Evolutionary conservation across 2,797 vertebrate species (phyloP).

Genomic region (Sebastes taczanowskii): DNA sequence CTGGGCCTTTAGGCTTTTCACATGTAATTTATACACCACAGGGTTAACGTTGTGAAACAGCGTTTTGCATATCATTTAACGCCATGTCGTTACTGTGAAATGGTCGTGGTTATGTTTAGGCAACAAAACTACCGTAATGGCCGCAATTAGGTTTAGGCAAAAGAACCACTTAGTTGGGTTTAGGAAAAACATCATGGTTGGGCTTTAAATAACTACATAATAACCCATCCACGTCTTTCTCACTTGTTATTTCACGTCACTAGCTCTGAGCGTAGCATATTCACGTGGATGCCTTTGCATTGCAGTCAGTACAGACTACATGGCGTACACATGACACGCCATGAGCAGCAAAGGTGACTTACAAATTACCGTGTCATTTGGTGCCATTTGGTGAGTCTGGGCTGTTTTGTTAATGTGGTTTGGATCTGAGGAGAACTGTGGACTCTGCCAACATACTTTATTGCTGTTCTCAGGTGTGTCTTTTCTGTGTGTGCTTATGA

Average conservation of each 20-base stretch:
- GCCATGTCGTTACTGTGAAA: neutral
- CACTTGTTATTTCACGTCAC: no score
- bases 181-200: neutral
- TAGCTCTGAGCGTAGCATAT: no score
- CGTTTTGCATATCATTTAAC: no score
- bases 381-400: neutral
- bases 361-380: neutral
- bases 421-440: neutral
- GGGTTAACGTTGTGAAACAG: neutral
- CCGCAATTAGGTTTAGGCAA: neutral
- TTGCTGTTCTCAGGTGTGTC: constrained; percentile 20
- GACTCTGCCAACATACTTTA: neutral
- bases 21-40: neutral
- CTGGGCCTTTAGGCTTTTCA: no score
- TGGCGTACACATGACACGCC: neutral
- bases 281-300: no score
- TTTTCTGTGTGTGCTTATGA: neutral
- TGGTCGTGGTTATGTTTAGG: neutral
- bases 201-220: neutral
- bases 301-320: no score
- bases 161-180: neutral
- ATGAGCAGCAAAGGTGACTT: neutral
- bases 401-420: neutral
- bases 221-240: no score
- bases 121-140: neutral